Conservation (phyloP, 2,888 invertebrate species). For the Mesodorylaimus sp. region DNA sequence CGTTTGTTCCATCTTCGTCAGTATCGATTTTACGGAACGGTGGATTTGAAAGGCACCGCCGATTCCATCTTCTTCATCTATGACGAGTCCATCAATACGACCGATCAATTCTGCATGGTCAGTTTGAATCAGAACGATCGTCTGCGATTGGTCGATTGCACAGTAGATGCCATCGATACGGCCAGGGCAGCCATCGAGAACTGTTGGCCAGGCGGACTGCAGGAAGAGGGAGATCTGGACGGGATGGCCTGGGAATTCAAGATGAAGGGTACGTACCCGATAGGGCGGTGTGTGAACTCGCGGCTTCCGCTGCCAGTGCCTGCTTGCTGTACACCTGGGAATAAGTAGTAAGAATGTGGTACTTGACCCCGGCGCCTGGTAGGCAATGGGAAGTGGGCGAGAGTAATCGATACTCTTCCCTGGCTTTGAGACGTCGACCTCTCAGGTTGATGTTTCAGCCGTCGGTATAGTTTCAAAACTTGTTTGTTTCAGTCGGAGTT, state of each 20-base stretch:
- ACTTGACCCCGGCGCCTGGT: too few species aligned
- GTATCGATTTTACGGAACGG: slow-evolving; percentile 4
- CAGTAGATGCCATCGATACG: background rate
- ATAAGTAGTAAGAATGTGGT: too few species aligned
- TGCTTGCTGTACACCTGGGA: too few species aligned
- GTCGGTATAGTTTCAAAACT: too few species aligned
- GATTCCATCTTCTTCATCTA: slow-evolving; percentile 12
- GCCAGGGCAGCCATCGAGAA: background rate
- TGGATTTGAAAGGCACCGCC: slow-evolving; percentile 13
- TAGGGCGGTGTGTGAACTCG: too few species aligned
- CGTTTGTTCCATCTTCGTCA: slow-evolving; percentile 5
- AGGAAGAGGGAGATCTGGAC: background rate
- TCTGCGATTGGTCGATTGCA: slow-evolving; percentile 7
- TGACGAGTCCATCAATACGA: background rate
- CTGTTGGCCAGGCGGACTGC: slow-evolving; percentile 10
- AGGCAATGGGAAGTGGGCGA: too few species aligned
- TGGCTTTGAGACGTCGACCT: too few species aligned
- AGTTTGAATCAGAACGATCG: slow-evolving; percentile 10
- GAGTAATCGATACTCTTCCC: too few species aligned
- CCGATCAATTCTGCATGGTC: slow-evolving; percentile 4
- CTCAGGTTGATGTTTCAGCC: too few species aligned
- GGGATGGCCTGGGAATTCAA: background rate
- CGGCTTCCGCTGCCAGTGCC: too few species aligned
- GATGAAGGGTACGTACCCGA: background rate
- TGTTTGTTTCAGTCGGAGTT: too few species aligned